Conservation (phyloP, 2,113 vertebrate genomes). For the Mastomys coucha region DNA sequence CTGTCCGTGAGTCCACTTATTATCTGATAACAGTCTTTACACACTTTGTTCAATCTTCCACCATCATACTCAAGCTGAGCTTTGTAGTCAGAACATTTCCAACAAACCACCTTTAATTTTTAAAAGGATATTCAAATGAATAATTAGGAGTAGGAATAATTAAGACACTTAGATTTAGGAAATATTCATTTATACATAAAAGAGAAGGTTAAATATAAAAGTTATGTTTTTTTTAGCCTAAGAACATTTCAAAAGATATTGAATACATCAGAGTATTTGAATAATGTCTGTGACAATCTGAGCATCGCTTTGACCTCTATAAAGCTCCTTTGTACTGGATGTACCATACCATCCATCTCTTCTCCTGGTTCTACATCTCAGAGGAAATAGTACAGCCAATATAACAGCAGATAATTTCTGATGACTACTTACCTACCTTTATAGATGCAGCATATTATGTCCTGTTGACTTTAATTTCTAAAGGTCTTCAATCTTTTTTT, state of each 20-base stretch:
- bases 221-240: neutral
- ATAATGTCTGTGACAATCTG: neutral
- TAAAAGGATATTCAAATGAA: constrained; percentile 32
- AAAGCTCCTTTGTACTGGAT: neutral
- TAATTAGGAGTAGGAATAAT: neutral
- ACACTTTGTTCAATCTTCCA: constrained; percentile 96
- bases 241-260: neutral
- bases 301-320: neutral
- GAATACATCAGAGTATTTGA: neutral
- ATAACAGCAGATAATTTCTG: neutral
- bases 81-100: constrained; percentile 99
- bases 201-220: constrained; percentile 25
- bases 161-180: neutral
- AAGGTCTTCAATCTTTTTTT: neutral
- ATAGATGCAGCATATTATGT: neutral
- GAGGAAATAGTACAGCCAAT: neutral
- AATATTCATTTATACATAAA: neutral
- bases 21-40: constrained; percentile 94
- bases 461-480: neutral
- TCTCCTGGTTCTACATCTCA: neutral
- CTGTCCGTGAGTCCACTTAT: constrained; percentile 90
- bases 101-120: constrained; percentile 95
- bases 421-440: neutral
- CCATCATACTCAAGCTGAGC: constrained; percentile 94
- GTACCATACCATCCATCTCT: fast-evolving